Evolutionary conservation across 30 jellyfish, hydroid and myxozoan species (phyloP), one percentile per base, ranked within the genome.

Genomic region (Sanderia malayensis): DNA sequence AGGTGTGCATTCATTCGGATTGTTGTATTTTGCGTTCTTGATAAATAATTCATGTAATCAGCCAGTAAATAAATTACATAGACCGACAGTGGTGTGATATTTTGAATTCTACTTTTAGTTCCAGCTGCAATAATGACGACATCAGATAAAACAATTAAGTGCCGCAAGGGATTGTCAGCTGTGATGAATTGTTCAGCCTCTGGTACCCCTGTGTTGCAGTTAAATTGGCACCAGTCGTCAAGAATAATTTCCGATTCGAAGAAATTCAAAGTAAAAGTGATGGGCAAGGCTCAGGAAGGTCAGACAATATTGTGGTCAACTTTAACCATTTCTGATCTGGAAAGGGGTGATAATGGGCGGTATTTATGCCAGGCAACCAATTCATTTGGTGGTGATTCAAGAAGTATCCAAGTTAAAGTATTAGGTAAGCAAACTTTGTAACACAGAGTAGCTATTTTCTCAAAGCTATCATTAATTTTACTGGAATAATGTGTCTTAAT

Each of bases 371-470:
- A 65, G 37, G 89, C 81, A 21, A 44, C 83, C 7, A 90, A 90
- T 63, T 60, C 87, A 9, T 83, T 63, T 71, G 97, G 97, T 23
- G 83, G 83, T 0, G 87, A 82, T 49, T 65, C 85, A 17, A 76
- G 44, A 32, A 30, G 45, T 2, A 61, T 82, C 45, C 59, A 58
- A 7, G 79, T 90, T 23, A 44, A 52, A 37, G 97, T 90, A n/a
- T 81, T 74, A 27, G 97, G 97, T 90, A 72, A 22, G 68, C 13
- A n/a, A n/a, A n/a, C n/a, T n/a, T n/a, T n/a, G n/a, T n/a, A n/a
- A n/a, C n/a, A n/a, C n/a, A n/a, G n/a, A n/a, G n/a, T n/a, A n/a
- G n/a, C n/a, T n/a, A n/a, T n/a, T n/a, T n/a, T n/a, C n/a, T n/a
- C n/a, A n/a, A n/a, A n/a, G n/a, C n/a, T n/a, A n/a, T n/a, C n/a